These are phyloP conservation scores for Mactra quadrangularis DNA, from an alignment of 1,140 invertebrate species.

Conservation along the genomic window DNA sequence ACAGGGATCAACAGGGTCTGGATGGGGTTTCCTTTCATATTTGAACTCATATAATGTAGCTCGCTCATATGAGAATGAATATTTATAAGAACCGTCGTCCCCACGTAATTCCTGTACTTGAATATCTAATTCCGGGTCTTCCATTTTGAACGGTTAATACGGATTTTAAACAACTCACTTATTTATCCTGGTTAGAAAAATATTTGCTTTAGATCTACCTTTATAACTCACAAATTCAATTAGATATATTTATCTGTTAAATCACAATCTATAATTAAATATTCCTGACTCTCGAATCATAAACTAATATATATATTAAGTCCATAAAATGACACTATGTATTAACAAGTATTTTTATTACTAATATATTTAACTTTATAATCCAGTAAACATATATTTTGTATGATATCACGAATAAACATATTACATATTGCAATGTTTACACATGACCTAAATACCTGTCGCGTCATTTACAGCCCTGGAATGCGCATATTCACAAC, in stretches of 20 bases:
- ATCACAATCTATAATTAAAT: too few relatives aligned
- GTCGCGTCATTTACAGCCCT: constrained; percentile 38
- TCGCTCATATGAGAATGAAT: constrained; percentile 78
- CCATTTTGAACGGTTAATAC: constrained; percentile 53
- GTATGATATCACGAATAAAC: constrained; percentile 40
- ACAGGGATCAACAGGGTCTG: constrained; percentile 78
- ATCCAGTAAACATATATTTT: constrained; percentile 14
- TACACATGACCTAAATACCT: constrained; percentile 39
- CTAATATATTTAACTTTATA: too few relatives aligned
- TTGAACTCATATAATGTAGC: constrained; percentile 80
- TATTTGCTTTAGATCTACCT: too few relatives aligned
- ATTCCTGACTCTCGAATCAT: too few relatives aligned
- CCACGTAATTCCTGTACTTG: constrained; percentile 67
- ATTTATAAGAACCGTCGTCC: constrained; percentile 76
- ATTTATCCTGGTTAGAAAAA: too few relatives aligned
- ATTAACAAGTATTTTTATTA: too few relatives aligned
- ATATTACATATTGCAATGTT: constrained; percentile 5
- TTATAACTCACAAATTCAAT: too few relatives aligned
- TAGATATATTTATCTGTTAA: constrained; percentile 3
- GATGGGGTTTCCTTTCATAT: constrained; percentile 74
- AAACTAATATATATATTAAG: too few relatives aligned
- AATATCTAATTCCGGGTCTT: constrained; percentile 54
- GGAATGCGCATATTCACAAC: constrained; percentile 10
- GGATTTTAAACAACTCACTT: too few relatives aligned
- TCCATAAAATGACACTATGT: too few relatives aligned